Conservation (phyloP, 2,113 vertebrate genomes). For the Xiphophorus couchianus region DNA sequence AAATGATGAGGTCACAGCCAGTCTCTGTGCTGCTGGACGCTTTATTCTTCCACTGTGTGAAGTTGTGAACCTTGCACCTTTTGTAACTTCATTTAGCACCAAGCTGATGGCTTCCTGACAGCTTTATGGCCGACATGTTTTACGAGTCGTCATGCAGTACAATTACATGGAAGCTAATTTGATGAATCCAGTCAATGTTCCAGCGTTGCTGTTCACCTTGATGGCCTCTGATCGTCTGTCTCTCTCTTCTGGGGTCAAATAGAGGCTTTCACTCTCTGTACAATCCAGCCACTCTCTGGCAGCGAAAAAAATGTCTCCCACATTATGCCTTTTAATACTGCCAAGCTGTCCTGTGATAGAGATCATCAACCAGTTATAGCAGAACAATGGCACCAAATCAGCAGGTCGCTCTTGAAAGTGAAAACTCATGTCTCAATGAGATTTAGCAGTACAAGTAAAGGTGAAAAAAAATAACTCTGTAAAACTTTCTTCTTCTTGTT, state of each 20-base stretch:
- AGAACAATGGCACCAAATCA: neutral
- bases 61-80: slow-evolving; percentile 82
- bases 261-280: slow-evolving; percentile 84
- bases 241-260: slow-evolving; percentile 86
- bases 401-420: too few relatives aligned
- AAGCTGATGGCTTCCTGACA: slow-evolving; percentile 91
- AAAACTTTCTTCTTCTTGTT: too few relatives aligned
- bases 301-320: slow-evolving; percentile 71
- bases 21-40: slow-evolving; percentile 63
- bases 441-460: too few relatives aligned
- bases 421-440: too few relatives aligned
- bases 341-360: slow-evolving; percentile 25
- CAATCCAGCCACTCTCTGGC: slow-evolving; percentile 79
- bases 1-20: slow-evolving; percentile 25
- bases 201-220: slow-evolving; percentile 83
- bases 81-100: slow-evolving; percentile 90
- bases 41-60: slow-evolving; percentile 83
- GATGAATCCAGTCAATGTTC: slow-evolving; percentile 96
- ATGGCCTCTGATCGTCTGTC: slow-evolving; percentile 83
- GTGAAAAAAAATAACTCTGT: too few relatives aligned
- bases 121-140: slow-evolving; percentile 89
- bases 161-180: slow-evolving; percentile 92
- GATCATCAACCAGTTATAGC: slow-evolving; percentile 38
- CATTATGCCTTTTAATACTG: slow-evolving; percentile 63
- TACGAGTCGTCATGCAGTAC: slow-evolving; percentile 89